Evolutionary conservation across 2,113 vertebrate species (phyloP).

Genomic region (Nannospalax galili): DNA sequence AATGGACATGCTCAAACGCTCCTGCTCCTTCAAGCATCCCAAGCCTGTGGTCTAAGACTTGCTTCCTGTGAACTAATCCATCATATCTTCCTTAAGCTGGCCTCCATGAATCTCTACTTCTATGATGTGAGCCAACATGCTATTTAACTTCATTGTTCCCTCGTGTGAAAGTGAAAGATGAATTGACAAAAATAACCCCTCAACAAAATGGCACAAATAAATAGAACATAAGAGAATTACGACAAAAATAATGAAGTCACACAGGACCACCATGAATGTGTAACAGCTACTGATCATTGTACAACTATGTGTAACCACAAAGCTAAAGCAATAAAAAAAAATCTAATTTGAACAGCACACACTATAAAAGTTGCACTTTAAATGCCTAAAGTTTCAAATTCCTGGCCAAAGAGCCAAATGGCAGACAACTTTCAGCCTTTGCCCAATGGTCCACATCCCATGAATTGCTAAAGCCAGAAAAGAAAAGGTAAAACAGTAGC

Average conservation of each 20-base stretch:
- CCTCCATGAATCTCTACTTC: background rate
- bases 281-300: background rate
- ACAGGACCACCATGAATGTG: background rate
- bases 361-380: background rate
- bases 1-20: background rate
- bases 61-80: background rate
- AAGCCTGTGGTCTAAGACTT: background rate
- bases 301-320: background rate
- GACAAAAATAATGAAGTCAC: background rate
- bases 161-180: background rate
- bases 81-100: background rate
- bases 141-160: background rate
- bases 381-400: background rate
- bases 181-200: background rate
- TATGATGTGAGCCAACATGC: background rate
- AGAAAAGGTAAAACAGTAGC: background rate
- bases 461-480: background rate
- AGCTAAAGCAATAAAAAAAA: background rate
- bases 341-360: background rate
- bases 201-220: constrained; percentile 37
- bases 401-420: background rate
- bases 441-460: background rate
- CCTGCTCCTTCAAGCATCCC: background rate
- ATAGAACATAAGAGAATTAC: background rate
- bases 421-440: background rate